Evolutionary conservation across 1,140 invertebrate genomes (phyloP).

Genomic region (Drosophila littoralis): DNA sequence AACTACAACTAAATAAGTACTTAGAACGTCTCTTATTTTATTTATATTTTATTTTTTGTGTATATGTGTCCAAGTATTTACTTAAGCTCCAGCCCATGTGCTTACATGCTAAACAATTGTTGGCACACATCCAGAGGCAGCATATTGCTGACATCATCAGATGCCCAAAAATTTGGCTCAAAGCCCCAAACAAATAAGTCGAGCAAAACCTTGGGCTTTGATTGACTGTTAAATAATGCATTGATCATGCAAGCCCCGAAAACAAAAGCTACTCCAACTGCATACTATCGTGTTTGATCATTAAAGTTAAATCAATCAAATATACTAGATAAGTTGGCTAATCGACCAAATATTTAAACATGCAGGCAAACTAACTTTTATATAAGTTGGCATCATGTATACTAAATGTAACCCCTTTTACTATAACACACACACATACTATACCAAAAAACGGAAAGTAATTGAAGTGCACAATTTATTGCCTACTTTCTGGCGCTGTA

Average conservation of each 20-base stretch:
- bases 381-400: neutral
- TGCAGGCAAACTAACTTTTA: neutral
- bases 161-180: neutral
- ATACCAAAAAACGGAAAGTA: neutral
- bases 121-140: constrained; percentile 8
- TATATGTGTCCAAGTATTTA: neutral
- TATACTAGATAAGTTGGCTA: neutral
- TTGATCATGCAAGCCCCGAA: constrained; percentile 7
- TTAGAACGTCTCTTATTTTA: too few species aligned
- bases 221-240: neutral
- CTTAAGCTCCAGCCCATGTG: neutral
- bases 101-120: neutral
- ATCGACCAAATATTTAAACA: constrained; percentile 11
- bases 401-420: neutral
- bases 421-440: neutral
- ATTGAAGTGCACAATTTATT: neutral
- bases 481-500: neutral
- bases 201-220: neutral
- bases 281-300: neutral
- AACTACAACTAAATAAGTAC: constrained; percentile 14
- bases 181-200: neutral
- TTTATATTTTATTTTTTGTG: neutral
- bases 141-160: constrained; percentile 46
- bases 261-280: too few species aligned
- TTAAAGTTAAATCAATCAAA: neutral